phyloP scores from a whole-genome alignment of 2,113 vertebrate genomes.

The Phaethornis superciliosus region DNA sequence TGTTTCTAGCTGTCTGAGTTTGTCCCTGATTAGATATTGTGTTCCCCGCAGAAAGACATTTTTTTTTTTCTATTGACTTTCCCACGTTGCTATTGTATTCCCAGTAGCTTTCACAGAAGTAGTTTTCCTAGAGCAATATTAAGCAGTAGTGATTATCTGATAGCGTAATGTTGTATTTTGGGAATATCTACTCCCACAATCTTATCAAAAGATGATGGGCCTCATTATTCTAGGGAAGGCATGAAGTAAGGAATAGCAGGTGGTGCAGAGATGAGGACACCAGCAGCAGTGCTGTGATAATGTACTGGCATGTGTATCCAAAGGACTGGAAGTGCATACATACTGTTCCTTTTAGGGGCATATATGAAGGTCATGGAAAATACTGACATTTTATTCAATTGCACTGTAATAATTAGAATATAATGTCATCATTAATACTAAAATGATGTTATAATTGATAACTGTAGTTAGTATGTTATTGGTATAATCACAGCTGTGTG shows the following conservation, averaged over 20 bases:
- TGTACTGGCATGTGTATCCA: no score
- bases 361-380: not conserved
- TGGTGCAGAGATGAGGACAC: not conserved
- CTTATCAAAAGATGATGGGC: slow-evolving; percentile 54
- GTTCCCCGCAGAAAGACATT: not conserved
- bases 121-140: not conserved
- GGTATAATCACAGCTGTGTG: not conserved
- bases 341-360: not conserved
- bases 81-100: not conserved
- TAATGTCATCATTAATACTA: not conserved
- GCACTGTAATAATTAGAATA: not conserved
- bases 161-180: slow-evolving; percentile 44
- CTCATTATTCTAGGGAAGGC: slow-evolving; percentile 17
- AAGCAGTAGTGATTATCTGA: slow-evolving; percentile 33
- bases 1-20: not conserved
- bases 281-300: not conserved
- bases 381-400: not conserved
- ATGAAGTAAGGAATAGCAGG: not conserved
- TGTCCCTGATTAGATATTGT: not conserved
- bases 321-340: not conserved
- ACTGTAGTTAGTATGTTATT: not conserved
- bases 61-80: slow-evolving; percentile 10
- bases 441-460: not conserved
- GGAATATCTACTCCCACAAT: slow-evolving; percentile 43
- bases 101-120: slow-evolving; percentile 21